Percentiles rank a stretch among this genome's conserved stretches.
Conservation (phyloP, 1,140 invertebrate species). For the Alviniconcha marisindica region DNA sequence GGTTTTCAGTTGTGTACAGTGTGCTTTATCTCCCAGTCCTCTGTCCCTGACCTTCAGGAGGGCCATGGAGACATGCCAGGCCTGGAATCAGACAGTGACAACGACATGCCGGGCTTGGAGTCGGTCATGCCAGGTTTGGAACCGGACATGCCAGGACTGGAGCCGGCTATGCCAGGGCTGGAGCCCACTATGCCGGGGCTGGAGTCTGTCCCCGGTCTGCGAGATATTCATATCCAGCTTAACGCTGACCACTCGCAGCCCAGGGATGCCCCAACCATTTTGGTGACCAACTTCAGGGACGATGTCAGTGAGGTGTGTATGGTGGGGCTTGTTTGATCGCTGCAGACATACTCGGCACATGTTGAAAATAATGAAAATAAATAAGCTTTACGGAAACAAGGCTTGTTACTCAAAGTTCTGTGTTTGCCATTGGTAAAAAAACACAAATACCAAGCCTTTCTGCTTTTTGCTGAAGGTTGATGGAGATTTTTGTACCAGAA, state of each 20-base stretch:
- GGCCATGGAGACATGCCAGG: neutral
- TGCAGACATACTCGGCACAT: no score
- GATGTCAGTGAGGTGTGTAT: neutral
- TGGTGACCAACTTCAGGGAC: constrained; percentile 9
- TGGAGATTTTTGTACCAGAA: no score
- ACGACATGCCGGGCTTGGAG: neutral
- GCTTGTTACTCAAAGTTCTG: no score
- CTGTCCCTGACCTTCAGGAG: neutral
- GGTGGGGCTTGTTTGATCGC: no score
- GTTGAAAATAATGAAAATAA: no score
- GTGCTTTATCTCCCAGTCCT: neutral
- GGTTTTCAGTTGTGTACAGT: neutral
- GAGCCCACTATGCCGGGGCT: neutral
- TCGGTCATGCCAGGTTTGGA: neutral
- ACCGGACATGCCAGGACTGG: neutral
- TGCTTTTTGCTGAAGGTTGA: no score
- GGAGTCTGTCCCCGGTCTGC: neutral
- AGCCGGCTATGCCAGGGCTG: neutral
- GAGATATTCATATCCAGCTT: neutral
- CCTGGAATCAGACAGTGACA: neutral
- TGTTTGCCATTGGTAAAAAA: no score
- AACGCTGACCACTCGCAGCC: neutral
- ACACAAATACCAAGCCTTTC: no score
- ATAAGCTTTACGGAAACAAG: no score
- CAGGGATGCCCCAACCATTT: neutral